Base-by-base conservation (phyloP, 2,888 invertebrate genomes). In the Lissonota sp. region DNA sequence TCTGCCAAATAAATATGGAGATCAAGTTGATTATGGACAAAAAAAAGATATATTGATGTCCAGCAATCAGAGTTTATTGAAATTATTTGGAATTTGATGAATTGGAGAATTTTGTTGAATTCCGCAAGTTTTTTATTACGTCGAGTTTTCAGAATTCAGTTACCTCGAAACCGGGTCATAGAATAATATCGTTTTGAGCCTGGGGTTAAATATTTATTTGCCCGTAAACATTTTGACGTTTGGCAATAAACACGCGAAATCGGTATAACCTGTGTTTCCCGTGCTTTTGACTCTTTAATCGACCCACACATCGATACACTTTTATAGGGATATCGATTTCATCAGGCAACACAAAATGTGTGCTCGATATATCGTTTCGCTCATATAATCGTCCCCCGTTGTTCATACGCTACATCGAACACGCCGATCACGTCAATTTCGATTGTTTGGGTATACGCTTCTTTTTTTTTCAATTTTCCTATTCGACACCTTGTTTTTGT, bases 371-470 rank as follows among this genome's bases (percentile, higher is more conserved):
- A 26, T 44, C 44, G 10, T 67, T 55, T 42, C 62, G 44, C 49
- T 78, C 78, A 71, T 78, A 78, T 71, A 49, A 60, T 57, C 26
- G 37, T 16, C 26, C 7, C 44, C 66, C 62, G 39, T 51, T 58
- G 67, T 55, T 78, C 73, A 80, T 72, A 70, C 80, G 71, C 60
- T 51, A 69, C 75, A 37, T 44, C 58, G 69, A 63, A n/a, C 75
- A 78, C 67, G 57, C 60, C 67, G 85, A 86, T 86, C 80, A 82
- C 82, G 83, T 75, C 81, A 84, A 85, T 86, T 85, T 88, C 81
- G 80, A 84, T 84, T 84, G 85, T 85, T 83, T 84, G 84, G 74
- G 75, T 77, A n/a, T n/a, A 79, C 80, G 44, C 62, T 46, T 84
- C 80, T 75, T 75, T 51, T 62, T 72, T 74, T 60, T 69, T 81